Base-by-base conservation (phyloP, 2,888 invertebrate genomes). In the Rhabditoides inermis region DNA sequence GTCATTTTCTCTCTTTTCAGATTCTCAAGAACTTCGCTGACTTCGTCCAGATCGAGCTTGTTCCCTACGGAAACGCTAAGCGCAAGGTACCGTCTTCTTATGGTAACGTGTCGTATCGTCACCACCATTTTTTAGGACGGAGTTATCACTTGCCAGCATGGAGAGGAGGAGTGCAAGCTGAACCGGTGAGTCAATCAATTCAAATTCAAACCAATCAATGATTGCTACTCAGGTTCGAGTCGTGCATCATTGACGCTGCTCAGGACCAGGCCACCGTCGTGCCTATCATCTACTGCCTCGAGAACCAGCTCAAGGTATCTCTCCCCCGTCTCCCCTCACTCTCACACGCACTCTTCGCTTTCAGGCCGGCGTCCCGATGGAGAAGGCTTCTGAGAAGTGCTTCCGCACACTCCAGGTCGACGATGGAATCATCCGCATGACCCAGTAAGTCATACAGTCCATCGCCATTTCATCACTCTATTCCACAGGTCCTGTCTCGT, bases 31-130 rank as follows among this genome's bases (percentile, higher is more conserved):
- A 66, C 50, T 68, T 66, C 51, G 51, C 36, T 1, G 61, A 64
- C 27, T 62, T 53, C 40, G 63, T 75, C 12, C 60, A 73, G 39
- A 64, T 75, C 41, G 71, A 75, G 46, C 49, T 74, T 12, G 66
- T 75, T 7, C 74, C 72, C 10, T 75, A 65, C 50, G 73, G 74
- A 48, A 74, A 75, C 53, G 74, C 73, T 5, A 63, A 67, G 49
- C n/a, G n/a, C n/a, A n/a, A n/a, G n/a, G n/a, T n/a, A n/a, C n/a
- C n/a, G n/a, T n/a, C n/a, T n/a, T n/a, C n/a, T n/a, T n/a, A n/a
- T n/a, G 22, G 22, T 30, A 30, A 28, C 28, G 22, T 46, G 15
- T 46, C 7, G 15, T 46, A 46, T 7, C n/a, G 12, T 23, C 23
- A 25, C 40, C 7, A 20, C 40, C 7, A 5, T 51, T 27, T 44